Base-by-base conservation (phyloP, 2,797 vertebrate genomes). In the Clarias platycephalus region DNA sequence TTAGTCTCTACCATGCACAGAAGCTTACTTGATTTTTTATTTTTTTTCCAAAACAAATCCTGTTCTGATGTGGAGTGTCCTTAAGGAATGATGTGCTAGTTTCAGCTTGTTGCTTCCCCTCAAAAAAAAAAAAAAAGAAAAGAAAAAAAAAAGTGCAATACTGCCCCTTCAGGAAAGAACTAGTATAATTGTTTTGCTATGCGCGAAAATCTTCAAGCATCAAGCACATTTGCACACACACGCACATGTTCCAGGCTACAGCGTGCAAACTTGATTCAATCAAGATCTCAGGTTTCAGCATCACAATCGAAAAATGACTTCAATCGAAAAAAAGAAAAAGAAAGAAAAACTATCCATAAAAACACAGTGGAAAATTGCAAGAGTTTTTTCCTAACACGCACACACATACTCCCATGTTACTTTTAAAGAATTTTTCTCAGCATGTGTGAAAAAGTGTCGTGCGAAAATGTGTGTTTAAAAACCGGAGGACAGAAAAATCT, bases 61-160 rank as follows among this genome's bases (percentile, higher is more conserved):
- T 72, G 26, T 83, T 75, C 57, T 90, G 86, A 90, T 91, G 89
- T 91, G 84, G 83, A 70, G 88, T 88, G 77, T 90, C 90, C 89
- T 91, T 90, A 91, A 87, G 89, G 91, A 93, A 93, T 91, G 90
- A 90, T 57, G 20, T 72, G 82, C 90, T 20, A 92, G 91, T 93
- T 90, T 87, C 88, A 91, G 91, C 93, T 87, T 89, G 91, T 87
- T 86, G 57, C 80, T 40, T 74, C 55, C 66, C 37, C 20, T 37
- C 26, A 31, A 75, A 71, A 84, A 20, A 60, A 5, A 34, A 34
- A 3, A 13, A 3, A 28, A 49, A n/a, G 80, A 28, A 60, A 72
- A 85, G 40, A 62, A 85, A 18, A 80, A 26, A 67, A 85, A 89
- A 81, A 78, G 88, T 91, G 91, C 89, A 81, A 78, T 77, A 67